Evolutionary conservation across 2,113 vertebrate genomes (phyloP).

Genomic region (Theropithecus gelada): DNA sequence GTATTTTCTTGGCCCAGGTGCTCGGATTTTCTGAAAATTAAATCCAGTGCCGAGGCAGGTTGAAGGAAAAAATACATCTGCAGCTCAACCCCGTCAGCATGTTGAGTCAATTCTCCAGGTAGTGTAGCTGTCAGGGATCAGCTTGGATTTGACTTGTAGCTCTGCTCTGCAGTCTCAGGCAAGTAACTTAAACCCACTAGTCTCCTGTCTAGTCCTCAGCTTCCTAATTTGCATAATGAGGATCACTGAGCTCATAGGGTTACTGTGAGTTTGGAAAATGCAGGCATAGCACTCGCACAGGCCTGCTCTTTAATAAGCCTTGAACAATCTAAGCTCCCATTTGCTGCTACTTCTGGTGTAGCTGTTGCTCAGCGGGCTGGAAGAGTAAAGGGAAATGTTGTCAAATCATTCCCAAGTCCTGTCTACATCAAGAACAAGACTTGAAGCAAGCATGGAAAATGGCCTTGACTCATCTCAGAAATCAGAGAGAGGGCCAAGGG

Average conservation of each 20-base stretch:
- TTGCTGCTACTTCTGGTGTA: not conserved
- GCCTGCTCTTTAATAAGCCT: not conserved
- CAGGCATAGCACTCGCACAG: not conserved
- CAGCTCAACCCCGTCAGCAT: not conserved
- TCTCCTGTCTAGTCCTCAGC: not conserved
- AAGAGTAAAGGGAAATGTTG: not conserved
- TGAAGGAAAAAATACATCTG: not conserved
- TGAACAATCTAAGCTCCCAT: not conserved
- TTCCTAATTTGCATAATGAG: not conserved
- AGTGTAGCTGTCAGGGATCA: not conserved
- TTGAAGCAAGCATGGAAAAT: not conserved
- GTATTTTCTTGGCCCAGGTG: not conserved
- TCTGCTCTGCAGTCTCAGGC: not conserved
- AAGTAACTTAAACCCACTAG: not conserved
- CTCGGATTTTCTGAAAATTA: not conserved
- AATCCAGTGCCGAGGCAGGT: not conserved
- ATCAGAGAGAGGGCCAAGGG: not conserved
- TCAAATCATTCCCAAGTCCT: not conserved
- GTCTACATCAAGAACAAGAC: not conserved
- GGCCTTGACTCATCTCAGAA: not conserved
- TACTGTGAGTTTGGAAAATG: not conserved
- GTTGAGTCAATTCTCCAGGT: not conserved
- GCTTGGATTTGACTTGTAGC: not conserved
- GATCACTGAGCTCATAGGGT: accelerated
- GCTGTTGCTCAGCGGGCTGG: not conserved